phyloP scores from a whole-genome alignment of 2,888 invertebrate species.

The Dorcus hopei region DNA sequence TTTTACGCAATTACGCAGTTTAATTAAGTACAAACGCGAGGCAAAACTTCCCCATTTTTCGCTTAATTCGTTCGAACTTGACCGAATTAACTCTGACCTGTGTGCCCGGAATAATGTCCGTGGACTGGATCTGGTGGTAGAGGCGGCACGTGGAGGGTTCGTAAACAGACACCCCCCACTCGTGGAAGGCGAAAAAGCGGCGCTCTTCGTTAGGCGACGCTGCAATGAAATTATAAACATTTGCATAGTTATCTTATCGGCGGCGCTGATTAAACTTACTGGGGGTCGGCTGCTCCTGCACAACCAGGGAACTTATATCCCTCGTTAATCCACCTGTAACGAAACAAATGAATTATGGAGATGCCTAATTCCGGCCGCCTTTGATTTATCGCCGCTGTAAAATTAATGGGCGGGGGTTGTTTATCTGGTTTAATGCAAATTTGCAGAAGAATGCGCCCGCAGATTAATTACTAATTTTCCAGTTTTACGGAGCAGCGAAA shows the following conservation, averaged over 20 bases:
- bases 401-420: constrained; percentile 15
- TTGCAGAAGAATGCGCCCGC: neutral
- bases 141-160: constrained; percentile 68
- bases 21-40: too few species aligned
- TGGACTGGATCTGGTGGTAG: constrained; percentile 67
- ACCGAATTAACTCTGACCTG: constrained; percentile 48
- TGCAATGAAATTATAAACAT: constrained; percentile 33
- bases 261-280: constrained; percentile 50
- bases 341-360: constrained; percentile 9
- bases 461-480: too few species aligned
- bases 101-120: constrained; percentile 68
- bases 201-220: constrained; percentile 60
- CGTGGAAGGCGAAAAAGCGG: constrained; percentile 73
- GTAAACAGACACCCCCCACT: constrained; percentile 71
- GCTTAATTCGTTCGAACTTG: neutral
- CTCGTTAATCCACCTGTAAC: constrained; percentile 59
- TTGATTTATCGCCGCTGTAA: constrained; percentile 16
- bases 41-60: too few species aligned
- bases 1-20: too few species aligned
- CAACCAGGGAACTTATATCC: constrained; percentile 69
- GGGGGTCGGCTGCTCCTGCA: constrained; percentile 67
- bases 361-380: neutral
- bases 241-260: constrained; percentile 9
- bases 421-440: neutral
- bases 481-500: too few species aligned